A percentile compares a stretch with the other conserved stretches of the same genome.
Evolutionary conservation across 2,888 invertebrate species (phyloP).

Genomic region (Agrotis exclamationis): DNA sequence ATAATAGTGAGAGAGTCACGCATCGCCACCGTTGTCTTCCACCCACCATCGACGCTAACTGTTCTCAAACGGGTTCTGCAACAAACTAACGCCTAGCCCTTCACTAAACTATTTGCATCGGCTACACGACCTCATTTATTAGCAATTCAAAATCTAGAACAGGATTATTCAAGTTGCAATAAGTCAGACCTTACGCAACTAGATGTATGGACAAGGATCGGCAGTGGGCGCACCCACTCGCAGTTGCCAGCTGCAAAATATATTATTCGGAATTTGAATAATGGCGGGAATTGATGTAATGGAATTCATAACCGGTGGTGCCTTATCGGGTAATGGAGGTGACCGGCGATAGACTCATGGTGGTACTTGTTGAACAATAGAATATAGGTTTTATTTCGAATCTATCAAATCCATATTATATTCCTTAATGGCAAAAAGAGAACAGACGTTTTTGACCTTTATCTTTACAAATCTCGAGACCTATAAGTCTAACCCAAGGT

Average conservation of each 20-base stretch:
- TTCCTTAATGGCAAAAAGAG: too few species aligned
- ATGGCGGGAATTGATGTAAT: constrained; percentile 61
- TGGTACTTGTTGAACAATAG: neutral
- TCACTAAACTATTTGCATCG: constrained; percentile 61
- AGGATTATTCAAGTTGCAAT: constrained; percentile 64
- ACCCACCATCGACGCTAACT: constrained; percentile 45
- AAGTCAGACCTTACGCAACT: constrained; percentile 63
- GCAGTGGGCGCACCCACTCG: constrained; percentile 72
- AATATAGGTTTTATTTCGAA: neutral
- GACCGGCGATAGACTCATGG: neutral
- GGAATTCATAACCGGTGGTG: constrained; percentile 55
- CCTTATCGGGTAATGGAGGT: constrained; percentile 60
- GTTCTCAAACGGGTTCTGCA: constrained; percentile 49
- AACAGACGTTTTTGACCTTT: neutral
- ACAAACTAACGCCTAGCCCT: constrained; percentile 50
- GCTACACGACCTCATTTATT: constrained; percentile 64
- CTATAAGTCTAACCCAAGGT: too few species aligned
- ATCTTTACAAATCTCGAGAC: neutral
- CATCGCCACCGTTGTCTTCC: constrained; percentile 25
- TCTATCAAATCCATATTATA: too few species aligned
- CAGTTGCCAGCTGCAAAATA: constrained; percentile 66
- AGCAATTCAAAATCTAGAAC: constrained; percentile 65
- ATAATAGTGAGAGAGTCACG: constrained; percentile 8
- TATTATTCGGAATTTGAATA: constrained; percentile 68
- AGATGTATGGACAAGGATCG: constrained; percentile 59